A percentile compares a stretch with the other conserved stretches of the same genome.
phyloP scores from a whole-genome alignment of 1,140 invertebrate genomes.

The Pollicipes pollicipes region DNA sequence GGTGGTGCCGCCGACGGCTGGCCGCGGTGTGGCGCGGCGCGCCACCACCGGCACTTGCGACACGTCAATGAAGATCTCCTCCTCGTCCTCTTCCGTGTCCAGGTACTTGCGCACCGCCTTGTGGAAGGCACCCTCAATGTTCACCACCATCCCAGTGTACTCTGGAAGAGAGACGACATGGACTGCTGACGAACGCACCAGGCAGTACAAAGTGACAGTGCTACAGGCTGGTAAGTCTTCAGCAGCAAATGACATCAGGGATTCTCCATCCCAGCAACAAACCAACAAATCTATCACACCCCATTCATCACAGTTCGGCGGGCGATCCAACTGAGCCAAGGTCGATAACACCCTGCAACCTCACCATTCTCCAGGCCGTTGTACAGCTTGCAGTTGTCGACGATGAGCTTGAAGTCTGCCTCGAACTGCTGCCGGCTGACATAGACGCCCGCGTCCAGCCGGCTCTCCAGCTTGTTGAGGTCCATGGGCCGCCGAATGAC shows the following conservation, averaged over 20 bases:
- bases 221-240: too few species aligned
- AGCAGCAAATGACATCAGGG: too few species aligned
- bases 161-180: constrained; percentile 6
- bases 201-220: too few species aligned
- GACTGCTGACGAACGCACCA: too few species aligned
- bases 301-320: too few species aligned
- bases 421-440: constrained; percentile 59
- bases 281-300: too few species aligned
- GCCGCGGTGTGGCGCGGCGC: neutral
- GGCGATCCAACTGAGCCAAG: too few species aligned
- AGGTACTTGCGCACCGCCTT: neutral
- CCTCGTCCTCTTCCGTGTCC: constrained; percentile 6
- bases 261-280: too few species aligned
- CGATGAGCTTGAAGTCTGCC: constrained; percentile 69
- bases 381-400: constrained; percentile 76
- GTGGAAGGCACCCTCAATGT: neutral
- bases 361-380: constrained; percentile 81
- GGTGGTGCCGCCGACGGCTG: neutral
- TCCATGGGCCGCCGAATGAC: constrained; percentile 22
- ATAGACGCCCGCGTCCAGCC: constrained; percentile 60
- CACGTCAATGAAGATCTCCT: constrained; percentile 7
- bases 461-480: constrained; percentile 50
- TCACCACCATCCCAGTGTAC: constrained; percentile 4
- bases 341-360: constrained; percentile 14
- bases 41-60: neutral